Evolutionary conservation across 1,140 invertebrate species (phyloP), one percentile per base, ranked within the genome.

Genomic region (Hyposmocoma kahamanoa): DNA sequence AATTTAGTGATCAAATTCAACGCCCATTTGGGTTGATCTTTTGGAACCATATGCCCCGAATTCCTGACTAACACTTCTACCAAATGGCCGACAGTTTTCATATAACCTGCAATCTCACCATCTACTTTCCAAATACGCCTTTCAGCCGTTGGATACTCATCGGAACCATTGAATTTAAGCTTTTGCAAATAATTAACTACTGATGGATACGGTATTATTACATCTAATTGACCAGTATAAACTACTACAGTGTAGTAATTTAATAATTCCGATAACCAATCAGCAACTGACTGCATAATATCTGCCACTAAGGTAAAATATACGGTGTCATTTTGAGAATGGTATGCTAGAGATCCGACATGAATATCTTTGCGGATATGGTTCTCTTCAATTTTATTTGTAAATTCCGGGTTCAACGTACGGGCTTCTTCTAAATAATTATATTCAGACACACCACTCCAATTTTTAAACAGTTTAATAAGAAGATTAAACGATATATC

Each of bases 171-270:
- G 89, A 93, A 95, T 21, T 90, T 72, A 0, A 95, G 60, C 0
- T 87, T 64, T 9, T 72, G 67, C 4, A 95, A 62, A 67, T 90
- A 94, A 50, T 90, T 90, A 49, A 90, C 89, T 0, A 92, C 93
- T 21, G 91, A 59, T 0, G 92, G 89, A 67, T 93, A 93, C 3
- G 92, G 90, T 2, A 94, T 90, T 56, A 94, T 93, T 13, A 95
- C 90, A 68, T 95, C 94, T 28, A 95, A 66, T 62, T 95, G 92
- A 0, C 94, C 94, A 61, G 90, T 94, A 65, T 94, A 95, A 47
- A 92, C 86, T 17, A 92, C 71, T 8, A 92, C 88, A 67, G 85
- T 87, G 61, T 93, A 94, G 42, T 88, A 52, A 21, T 50, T 89
- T 62, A 78, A 90, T 1, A 96, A 69, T 44, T 91, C 89, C 3